Evolutionary conservation across 1,140 invertebrate genomes (phyloP).

Genomic region (Notospermus geniculatus): DNA sequence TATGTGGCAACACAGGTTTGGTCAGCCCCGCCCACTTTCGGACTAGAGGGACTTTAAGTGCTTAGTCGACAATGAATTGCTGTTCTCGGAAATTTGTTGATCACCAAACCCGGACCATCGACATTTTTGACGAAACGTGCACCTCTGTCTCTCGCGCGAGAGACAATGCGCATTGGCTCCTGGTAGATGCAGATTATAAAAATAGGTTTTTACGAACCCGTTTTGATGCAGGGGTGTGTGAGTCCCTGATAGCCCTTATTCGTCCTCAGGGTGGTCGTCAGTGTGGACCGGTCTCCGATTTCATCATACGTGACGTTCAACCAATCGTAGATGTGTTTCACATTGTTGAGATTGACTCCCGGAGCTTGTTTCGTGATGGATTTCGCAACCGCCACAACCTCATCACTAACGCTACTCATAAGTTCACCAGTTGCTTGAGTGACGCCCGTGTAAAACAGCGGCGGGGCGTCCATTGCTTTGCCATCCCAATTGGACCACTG

Average conservation of each 20-base stretch:
- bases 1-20: too few relatives aligned
- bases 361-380: constrained; percentile 2
- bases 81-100: too few relatives aligned
- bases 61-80: too few relatives aligned
- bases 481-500: constrained; percentile 14
- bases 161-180: too few relatives aligned
- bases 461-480: constrained; percentile 8
- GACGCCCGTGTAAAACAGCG: not conserved
- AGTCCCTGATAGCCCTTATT: constrained; percentile 14
- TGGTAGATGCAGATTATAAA: too few relatives aligned
- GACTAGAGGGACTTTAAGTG: too few relatives aligned
- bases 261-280: constrained; percentile 3
- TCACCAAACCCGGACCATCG: too few relatives aligned
- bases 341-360: constrained; percentile 6
- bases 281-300: constrained; percentile 3
- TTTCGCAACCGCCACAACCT: constrained; percentile 8
- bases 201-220: not conserved
- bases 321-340: constrained; percentile 13
- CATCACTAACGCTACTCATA: constrained; percentile 12
- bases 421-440: not conserved
- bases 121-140: too few relatives aligned
- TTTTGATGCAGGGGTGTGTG: not conserved
- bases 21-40: too few relatives aligned
- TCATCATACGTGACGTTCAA: constrained; percentile 2
- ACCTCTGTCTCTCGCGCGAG: too few relatives aligned